Conservation (phyloP, 2,797 vertebrate species). For the Chelmon rostratus region DNA sequence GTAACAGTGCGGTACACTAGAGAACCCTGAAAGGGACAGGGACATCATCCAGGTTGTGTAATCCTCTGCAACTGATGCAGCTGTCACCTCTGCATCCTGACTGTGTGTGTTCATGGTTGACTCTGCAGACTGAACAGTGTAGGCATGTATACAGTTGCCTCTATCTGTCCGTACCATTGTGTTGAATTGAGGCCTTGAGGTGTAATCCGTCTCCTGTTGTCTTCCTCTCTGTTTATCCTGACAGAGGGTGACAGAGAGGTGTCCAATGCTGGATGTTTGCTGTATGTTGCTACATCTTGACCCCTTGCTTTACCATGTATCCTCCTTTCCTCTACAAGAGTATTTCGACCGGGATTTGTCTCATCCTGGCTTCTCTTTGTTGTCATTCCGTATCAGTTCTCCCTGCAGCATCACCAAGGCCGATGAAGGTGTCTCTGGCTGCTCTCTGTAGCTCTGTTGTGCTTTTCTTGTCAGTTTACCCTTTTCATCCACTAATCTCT, state of each 20-base stretch:
- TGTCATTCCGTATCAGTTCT: constrained; percentile 75
- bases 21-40: neutral
- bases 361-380: constrained; percentile 55
- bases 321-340: constrained; percentile 50
- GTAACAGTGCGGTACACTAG: neutral
- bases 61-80: neutral
- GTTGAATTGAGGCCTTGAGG: constrained; percentile 55
- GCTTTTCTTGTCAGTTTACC: constrained; percentile 75
- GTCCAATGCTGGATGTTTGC: constrained; percentile 56
- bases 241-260: constrained; percentile 60
- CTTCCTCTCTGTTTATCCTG: constrained; percentile 23
- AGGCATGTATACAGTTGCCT: constrained; percentile 5
- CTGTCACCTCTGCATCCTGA: neutral
- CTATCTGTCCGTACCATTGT: constrained; percentile 44
- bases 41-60: neutral
- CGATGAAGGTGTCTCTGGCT: constrained; percentile 68
- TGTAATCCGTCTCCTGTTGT: constrained; percentile 51
- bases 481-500: constrained; percentile 34
- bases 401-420: constrained; percentile 57
- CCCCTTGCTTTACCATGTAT: constrained; percentile 51
- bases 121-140: constrained; percentile 17
- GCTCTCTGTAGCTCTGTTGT: constrained; percentile 68
- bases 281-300: constrained; percentile 57
- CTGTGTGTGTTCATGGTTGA: neutral
- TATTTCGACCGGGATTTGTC: constrained; percentile 61